These are phyloP conservation scores for Knipowitschia caucasica DNA, from an alignment of 2,797 vertebrate genomes.

Conservation along the genomic window DNA sequence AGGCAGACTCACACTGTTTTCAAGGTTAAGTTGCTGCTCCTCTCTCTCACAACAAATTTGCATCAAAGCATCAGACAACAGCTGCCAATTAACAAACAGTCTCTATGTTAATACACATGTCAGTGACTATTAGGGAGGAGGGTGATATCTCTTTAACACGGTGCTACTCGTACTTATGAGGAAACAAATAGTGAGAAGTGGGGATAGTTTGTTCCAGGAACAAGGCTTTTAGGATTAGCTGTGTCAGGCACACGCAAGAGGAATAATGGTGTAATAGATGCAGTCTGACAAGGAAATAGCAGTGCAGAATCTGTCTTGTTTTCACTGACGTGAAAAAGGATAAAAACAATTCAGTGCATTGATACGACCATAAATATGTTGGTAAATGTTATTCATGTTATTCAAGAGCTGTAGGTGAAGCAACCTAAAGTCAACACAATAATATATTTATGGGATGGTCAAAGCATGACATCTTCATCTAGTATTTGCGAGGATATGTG, in stretches of 20 bases:
- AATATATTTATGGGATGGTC: background rate
- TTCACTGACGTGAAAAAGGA: background rate
- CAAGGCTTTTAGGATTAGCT: constrained; percentile 61
- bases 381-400: background rate
- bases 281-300: constrained; percentile 42
- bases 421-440: background rate
- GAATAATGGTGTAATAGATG: constrained; percentile 46
- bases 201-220: constrained; percentile 49
- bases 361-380: background rate
- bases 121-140: constrained; percentile 45
- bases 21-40: constrained; percentile 56
- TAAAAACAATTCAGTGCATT: too few relatives aligned
- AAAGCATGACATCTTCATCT: background rate
- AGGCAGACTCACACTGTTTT: constrained; percentile 23
- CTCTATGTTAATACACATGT: constrained; percentile 54
- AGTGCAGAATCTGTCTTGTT: background rate
- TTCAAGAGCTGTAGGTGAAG: too few relatives aligned
- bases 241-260: constrained; percentile 46
- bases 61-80: constrained; percentile 58
- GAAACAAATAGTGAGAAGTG: constrained; percentile 19
- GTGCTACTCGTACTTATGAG: background rate
- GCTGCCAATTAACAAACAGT: constrained; percentile 66
- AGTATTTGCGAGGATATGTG: background rate
- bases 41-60: constrained; percentile 53
- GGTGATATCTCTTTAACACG: constrained; percentile 41